phyloP scores from a whole-genome alignment of 2,113 vertebrate species.

The Otus sunia region DNA sequence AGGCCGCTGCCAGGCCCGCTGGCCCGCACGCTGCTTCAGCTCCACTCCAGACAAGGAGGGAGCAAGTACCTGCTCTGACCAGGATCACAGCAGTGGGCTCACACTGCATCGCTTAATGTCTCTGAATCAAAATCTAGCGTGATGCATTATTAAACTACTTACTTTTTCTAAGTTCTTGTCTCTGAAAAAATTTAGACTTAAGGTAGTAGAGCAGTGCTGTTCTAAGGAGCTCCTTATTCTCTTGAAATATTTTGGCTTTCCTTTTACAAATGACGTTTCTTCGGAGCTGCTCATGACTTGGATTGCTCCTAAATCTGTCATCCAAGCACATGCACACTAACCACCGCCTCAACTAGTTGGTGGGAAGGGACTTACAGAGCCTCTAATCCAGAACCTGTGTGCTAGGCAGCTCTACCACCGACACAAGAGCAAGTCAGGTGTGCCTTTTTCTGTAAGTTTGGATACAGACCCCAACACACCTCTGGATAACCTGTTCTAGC shows the following conservation, averaged over 20 bases:
- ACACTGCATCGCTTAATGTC: background rate
- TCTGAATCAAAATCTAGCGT: background rate
- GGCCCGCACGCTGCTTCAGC: background rate
- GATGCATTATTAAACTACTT: background rate
- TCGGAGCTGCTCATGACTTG: background rate
- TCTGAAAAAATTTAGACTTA: background rate
- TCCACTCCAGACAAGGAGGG: background rate
- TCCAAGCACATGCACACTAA: background rate
- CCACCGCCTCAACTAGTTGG: background rate
- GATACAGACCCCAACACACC: rapidly evolving
- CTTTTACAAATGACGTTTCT: background rate
- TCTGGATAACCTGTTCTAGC: background rate
- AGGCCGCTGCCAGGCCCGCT: background rate
- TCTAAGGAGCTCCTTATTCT: background rate
- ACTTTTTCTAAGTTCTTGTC: background rate
- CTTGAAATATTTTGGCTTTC: background rate
- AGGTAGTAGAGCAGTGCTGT: background rate
- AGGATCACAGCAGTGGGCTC: background rate
- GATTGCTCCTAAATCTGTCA: background rate
- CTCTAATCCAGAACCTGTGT: background rate
- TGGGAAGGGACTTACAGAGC: background rate
- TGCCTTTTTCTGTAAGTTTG: background rate
- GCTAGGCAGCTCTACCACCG: background rate
- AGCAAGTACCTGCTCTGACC: background rate
- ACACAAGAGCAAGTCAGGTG: background rate